Conservation (phyloP, 1,140 invertebrate species). For the Apis mellifera region Amel_HAv3.1 CM009945.2:2531501-2532000, state of each 20-base stretch:
- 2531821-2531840: background rate
- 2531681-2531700: too few relatives aligned
- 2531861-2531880: conserved; percentile 23
- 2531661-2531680: background rate
- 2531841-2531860: conserved; percentile 15
- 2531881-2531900: conserved; percentile 42
- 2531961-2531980: conserved; percentile 52
- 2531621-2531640: background rate
- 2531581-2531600: conserved; percentile 52
- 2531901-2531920: conserved; percentile 44
- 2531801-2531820: background rate
- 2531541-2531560: conserved; percentile 75
- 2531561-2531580: conserved; percentile 74
- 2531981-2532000: conserved; percentile 37
- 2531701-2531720: background rate
- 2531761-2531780: background rate
- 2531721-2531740: background rate
- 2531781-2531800: background rate
- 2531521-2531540: conserved; percentile 68
- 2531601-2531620: background rate
- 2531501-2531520: conserved; percentile 61
- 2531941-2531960: background rate
- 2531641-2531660: background rate
- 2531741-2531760: background rate
- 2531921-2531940: conserved; percentile 22